Base-by-base conservation (phyloP, 2,888 invertebrate genomes). In the Plusia festucae region DNA sequence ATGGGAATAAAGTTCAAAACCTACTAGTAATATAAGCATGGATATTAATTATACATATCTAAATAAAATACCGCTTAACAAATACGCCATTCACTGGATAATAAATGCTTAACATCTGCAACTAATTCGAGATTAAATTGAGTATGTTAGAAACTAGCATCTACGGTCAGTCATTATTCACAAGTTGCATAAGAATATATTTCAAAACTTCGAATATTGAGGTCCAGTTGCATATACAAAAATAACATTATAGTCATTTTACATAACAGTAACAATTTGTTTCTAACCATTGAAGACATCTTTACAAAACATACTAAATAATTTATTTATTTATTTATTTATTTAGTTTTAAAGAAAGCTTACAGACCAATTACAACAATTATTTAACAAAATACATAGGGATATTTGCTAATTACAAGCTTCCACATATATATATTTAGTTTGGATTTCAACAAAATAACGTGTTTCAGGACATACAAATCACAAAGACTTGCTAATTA, bases 241-340 rank as follows among this genome's bases (percentile, higher is more conserved):
- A 93, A 93, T 92, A 93, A 93, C 86, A 88, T 87, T 86, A 76
- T 79, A 82, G 82, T 85, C 82, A 86, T 82, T 85, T 79, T 75
- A 82, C 80, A 83, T 81, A 91, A 94, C 94, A 94, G 94, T 94
- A 94, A 94, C 92, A 94, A 94, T 94, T 90, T 94, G 94, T 94
- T 94, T 94, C 94, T 90, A 93, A 85, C 89, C 93, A 85, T 81
- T 74, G 80, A 83, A 84, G 83, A 83, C 83, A 83, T 82, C 54
- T 81, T 76, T 70, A 75, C 69, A 85, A 77, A 88, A 88, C 86
- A 84, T 87, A 89, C 65, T 85, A 77, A 81, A 81, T 81, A 82
- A 84, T 82, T n/a, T n/a, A n/a, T n/a, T n/a, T n/a, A n/a, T n/a
- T n/a, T n/a, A n/a, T n/a, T n/a, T n/a, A n/a, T n/a, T n/a, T n/a